These are phyloP conservation scores for Esperia sulphurella DNA, from an alignment of 2,888 invertebrate species.

Conservation along the genomic window DNA sequence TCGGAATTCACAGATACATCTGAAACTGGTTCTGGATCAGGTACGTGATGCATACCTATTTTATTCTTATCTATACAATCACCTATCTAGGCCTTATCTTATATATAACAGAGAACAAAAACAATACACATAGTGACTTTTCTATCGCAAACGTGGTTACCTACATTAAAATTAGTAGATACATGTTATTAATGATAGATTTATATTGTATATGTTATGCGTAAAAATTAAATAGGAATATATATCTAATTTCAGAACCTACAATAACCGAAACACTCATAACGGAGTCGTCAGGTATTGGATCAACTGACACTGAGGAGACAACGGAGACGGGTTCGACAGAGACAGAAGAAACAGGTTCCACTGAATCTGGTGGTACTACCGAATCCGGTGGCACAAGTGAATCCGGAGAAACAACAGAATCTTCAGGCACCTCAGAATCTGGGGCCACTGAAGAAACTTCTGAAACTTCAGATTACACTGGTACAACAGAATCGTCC, in stretches of 20 bases:
- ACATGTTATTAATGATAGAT: no score
- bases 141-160: no score
- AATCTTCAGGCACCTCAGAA: conserved; percentile 20
- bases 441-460: conserved; percentile 7
- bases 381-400: conserved; percentile 14
- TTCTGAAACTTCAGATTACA: conserved; percentile 10
- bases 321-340: conserved; percentile 8
- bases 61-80: no score
- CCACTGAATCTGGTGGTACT: conserved; percentile 6
- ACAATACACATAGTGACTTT: no score
- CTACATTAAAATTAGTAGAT: no score
- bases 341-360: conserved; percentile 10
- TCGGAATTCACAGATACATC: conserved; percentile 26
- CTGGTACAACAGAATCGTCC: conserved; percentile 2
- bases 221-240: no score
- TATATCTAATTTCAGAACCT: conserved; percentile 5
- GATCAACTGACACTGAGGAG: conserved; percentile 10
- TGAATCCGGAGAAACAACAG: conserved; percentile 6
- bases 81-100: no score
- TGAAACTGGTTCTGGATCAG: conserved; percentile 31
- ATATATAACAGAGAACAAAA: no score
- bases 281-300: conserved; percentile 10
- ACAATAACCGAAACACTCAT: conserved; percentile 2
- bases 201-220: no score
- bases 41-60: conserved; percentile 13